Evolutionary conservation across 2,113 vertebrate species (phyloP).

Genomic region (Ptychochromis oligacanthus): DNA sequence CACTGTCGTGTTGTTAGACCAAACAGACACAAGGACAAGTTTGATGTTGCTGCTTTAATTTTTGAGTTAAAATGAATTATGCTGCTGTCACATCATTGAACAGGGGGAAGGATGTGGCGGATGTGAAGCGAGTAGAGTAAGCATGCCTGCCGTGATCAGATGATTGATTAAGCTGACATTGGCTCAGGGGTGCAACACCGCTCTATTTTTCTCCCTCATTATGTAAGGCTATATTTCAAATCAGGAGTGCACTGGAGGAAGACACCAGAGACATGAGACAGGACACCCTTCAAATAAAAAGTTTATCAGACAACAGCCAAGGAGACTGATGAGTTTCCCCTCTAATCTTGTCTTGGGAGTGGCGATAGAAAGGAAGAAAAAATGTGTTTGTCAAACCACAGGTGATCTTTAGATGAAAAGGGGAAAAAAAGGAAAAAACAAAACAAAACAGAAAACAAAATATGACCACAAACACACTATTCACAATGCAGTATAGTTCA

Average conservation of each 20-base stretch:
- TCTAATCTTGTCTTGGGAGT: conserved; percentile 62
- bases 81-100: conserved; percentile 77
- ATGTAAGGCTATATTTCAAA: conserved; percentile 85
- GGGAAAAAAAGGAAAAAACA: background rate
- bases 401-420: conserved; percentile 11
- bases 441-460: background rate
- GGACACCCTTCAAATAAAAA: conserved; percentile 79
- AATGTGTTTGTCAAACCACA: conserved; percentile 35
- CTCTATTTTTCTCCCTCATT: conserved; percentile 80
- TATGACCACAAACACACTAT: background rate
- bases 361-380: conserved; percentile 22
- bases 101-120: conserved; percentile 74
- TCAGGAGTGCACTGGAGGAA: conserved; percentile 80
- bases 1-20: conserved; percentile 58
- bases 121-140: conserved; percentile 75
- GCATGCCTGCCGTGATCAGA: conserved; percentile 83
- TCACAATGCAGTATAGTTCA: background rate
- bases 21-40: conserved; percentile 78
- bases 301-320: conserved; percentile 76
- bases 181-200: conserved; percentile 79
- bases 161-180: conserved; percentile 87
- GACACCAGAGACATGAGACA: conserved; percentile 77
- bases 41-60: conserved; percentile 72
- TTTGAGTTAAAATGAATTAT: conserved; percentile 85
- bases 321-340: conserved; percentile 71